Evolutionary conservation across 2,113 vertebrate species (phyloP), one percentile per base, ranked within the genome.

Genomic region (Gambusia holbrooki): DNA sequence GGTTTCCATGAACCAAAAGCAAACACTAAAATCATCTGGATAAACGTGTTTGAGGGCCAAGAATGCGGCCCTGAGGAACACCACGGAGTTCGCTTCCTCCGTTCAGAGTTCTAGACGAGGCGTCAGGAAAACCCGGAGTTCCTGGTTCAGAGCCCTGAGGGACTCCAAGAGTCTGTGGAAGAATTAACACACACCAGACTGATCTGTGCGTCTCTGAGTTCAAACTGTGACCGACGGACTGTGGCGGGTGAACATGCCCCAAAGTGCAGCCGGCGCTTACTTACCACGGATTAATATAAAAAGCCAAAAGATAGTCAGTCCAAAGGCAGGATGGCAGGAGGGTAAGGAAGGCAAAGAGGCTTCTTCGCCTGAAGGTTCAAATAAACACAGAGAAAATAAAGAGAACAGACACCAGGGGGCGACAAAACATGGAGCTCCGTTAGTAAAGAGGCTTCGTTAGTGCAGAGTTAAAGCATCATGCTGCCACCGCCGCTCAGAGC

Each of bases 201-300:
- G 45, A 19, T 77, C 17, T 19, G 66, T 67, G 13, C 29, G 30
- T 51, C 48, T 51, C 48, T 22, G 15, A 22, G 19, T 19, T 8
- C 6, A 51, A 51, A 22, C 17, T 89, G 88, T 90, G 82, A 84
- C 76, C 69, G 87, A 51, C 73, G 27, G 79, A 66, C 79, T 82
- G 84, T 79, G 87, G 84, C 79, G 85, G 81, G 68, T 62, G 14
- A 65, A 79, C 89, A 87, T 88, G 90, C 90, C 87, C 81, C 89
- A 73, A 76, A 66, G 88, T 92, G 86, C 86, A 86, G 81, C 87
- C 74, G 84, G 86, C 48, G 84, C 93, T 91, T 96, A 99, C 98
- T 99, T 98, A 99, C 98, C 97, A 99, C 91, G 97, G 98, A 96
- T 99, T 99, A 98, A 99, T 98, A 98, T 99, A 98, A 97, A 99